Base-by-base conservation (phyloP, 1,140 invertebrate genomes). In the Papilio helenus region DNA sequence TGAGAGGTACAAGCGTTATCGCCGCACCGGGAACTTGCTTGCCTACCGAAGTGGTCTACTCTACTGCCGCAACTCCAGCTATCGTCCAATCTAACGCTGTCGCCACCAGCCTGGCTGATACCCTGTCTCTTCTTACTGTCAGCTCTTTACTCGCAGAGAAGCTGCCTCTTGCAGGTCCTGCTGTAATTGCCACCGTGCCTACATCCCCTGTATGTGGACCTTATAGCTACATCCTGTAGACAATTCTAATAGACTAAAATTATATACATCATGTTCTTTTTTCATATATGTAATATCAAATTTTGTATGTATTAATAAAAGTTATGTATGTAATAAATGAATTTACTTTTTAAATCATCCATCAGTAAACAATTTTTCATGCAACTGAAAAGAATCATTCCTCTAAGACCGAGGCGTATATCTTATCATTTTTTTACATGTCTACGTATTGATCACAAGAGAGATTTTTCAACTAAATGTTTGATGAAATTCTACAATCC, bases 41-140 rank as follows among this genome's bases (percentile, higher is more conserved):
- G 10, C 72, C 76, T 58, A 34, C 76, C 10, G 76, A 77, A 20
- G 76, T 77, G 29, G 20, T 77, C 34, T 65, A 61, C 29, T 77
- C 76, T 29, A 1, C 55, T 16, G 18, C 76, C 12, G 61, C 79
- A 23, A 7, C 61, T 39, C 85, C 71, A 49, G 78, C 81, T 2
- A 39, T 83, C 14, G 76, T 79, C 23, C 80, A 51, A 34, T 80
- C 83, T 16, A 79, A 84, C 55, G 79, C 84, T 3, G 87, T 93
- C 0, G 90, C 90, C 8, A 86, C 82, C n/a, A 89, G 80, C 12
- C 76, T 93, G 0, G 92, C 90, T 23, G 90, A 93, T 51, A 92
- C 92, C 0, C 82, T 93, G 1, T 91, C 90, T 3, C 82, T 93
- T 7, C 83, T 93, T 23, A 93, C 92, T 10, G 92, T 93, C 4